Evolutionary conservation across 2,888 invertebrate genomes (phyloP).

Genomic region (Drosophila bunnanda): DNA sequence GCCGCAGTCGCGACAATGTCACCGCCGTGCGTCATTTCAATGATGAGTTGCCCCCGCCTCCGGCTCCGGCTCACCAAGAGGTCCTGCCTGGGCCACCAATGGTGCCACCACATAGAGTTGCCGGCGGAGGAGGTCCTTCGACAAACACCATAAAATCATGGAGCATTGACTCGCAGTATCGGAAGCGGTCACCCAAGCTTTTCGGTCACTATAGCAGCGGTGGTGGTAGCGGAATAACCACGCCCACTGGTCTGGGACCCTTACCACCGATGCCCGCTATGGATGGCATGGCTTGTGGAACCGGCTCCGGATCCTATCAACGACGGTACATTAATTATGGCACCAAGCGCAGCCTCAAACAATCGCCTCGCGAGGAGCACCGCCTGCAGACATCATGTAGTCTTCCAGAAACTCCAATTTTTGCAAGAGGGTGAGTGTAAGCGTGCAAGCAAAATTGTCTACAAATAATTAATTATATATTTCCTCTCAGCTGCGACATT

Average conservation of each 20-base stretch:
- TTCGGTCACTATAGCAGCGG: conserved; percentile 85
- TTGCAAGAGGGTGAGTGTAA: conserved; percentile 88
- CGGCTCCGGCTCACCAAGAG: conserved; percentile 79
- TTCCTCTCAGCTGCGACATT: conserved; percentile 88
- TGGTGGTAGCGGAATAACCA: conserved; percentile 78
- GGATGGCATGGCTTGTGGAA: conserved; percentile 70
- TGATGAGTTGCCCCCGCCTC: conserved; percentile 80
- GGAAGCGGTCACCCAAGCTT: conserved; percentile 86
- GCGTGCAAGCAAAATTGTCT: no score
- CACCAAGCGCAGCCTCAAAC: conserved; percentile 85
- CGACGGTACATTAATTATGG: conserved; percentile 84
- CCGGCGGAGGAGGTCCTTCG: conserved; percentile 85
- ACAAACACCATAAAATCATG: conserved; percentile 91
- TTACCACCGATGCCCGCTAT: conserved; percentile 61
- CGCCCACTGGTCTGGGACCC: conserved; percentile 74
- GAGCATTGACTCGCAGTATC: conserved; percentile 93
- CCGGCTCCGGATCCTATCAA: conserved; percentile 86
- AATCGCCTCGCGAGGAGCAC: conserved; percentile 87
- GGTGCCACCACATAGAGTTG: conserved; percentile 85
- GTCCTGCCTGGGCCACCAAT: conserved; percentile 48
- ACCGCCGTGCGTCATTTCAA: conserved; percentile 76
- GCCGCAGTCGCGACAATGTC: conserved; percentile 74
- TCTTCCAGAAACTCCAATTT: conserved; percentile 94
- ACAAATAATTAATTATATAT: neutral
- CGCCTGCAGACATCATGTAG: conserved; percentile 93